Evolutionary conservation across 2,888 invertebrate genomes (phyloP).

Genomic region (Tipula confusa): DNA sequence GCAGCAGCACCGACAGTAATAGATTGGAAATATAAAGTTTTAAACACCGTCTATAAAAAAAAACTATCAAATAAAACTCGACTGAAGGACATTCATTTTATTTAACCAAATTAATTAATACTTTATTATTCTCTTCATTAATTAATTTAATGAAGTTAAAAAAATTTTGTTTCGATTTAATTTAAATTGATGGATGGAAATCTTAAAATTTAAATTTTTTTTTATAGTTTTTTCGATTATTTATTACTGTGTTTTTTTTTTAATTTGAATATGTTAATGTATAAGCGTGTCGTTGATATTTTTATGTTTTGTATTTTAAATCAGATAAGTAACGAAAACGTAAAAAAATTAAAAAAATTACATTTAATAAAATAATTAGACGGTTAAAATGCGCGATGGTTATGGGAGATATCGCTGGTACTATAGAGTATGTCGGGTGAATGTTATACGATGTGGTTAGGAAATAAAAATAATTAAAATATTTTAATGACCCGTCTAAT

Average conservation of each 20-base stretch:
- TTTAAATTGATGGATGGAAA: constrained; percentile 25
- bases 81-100: neutral
- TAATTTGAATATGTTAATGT: constrained; percentile 4
- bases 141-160: neutral
- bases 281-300: neutral
- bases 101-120: neutral
- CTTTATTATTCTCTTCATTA: neutral
- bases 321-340: neutral
- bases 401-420: no score
- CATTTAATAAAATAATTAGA: neutral
- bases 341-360: neutral
- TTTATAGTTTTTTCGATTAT: neutral
- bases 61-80: neutral
- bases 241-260: neutral
- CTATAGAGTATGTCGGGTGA: no score
- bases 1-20: neutral
- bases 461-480: no score
- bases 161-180: constrained; percentile 6
- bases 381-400: no score
- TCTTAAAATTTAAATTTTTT: neutral
- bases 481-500: no score
- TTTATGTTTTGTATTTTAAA: neutral
- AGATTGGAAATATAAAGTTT: neutral
- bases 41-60: neutral
- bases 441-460: no score